A percentile compares a stretch with the other conserved stretches of the same genome.
Conservation (phyloP, 2,113 vertebrate genomes). For the Petromus typicus region DNA sequence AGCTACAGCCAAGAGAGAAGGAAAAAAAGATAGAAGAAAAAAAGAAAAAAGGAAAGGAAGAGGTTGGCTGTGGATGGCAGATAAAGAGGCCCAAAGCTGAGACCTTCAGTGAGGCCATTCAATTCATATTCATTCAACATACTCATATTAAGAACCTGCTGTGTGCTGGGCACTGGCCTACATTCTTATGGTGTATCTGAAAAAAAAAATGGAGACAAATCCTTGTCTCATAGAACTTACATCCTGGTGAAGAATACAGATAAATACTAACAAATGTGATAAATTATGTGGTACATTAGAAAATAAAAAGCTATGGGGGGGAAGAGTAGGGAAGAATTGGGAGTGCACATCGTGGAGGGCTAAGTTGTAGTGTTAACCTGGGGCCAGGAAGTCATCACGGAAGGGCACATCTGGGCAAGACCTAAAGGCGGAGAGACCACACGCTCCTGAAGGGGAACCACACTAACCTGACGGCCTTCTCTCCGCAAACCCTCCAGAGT, state of each 20-base stretch:
- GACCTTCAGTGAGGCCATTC: background rate
- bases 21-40: background rate
- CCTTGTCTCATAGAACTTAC: background rate
- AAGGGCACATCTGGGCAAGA: background rate
- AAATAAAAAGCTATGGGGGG: background rate
- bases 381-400: background rate
- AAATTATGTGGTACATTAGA: background rate
- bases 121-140: background rate
- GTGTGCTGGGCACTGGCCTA: background rate
- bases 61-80: background rate
- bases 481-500: background rate
- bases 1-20: background rate
- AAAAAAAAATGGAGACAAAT: background rate
- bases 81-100: background rate
- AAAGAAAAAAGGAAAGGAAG: background rate
- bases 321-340: background rate
- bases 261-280: background rate
- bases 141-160: background rate
- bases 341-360: background rate
- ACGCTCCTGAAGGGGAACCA: background rate
- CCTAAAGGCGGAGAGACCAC: background rate
- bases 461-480: background rate
- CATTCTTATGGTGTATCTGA: background rate
- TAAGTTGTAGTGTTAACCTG: background rate
- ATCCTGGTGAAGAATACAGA: background rate